Conservation (phyloP, 2,113 vertebrate species). For the Hydrolagus affinis region DNA sequence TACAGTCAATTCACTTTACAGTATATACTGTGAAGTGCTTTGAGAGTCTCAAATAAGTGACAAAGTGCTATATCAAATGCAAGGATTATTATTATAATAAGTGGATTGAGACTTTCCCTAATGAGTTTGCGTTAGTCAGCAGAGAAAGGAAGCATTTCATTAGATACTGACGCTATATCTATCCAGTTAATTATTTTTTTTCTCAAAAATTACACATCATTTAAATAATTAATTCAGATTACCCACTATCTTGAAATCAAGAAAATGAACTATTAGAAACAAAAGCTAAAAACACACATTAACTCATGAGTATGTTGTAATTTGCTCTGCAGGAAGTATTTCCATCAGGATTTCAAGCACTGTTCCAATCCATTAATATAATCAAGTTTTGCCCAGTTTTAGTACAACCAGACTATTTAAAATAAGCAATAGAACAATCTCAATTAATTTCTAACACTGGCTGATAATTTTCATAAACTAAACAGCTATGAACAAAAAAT, state of each 20-base stretch:
- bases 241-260: background rate
- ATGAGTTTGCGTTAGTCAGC: background rate
- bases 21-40: too few species aligned
- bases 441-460: background rate
- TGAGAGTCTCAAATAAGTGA: too few species aligned
- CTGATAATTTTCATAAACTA: background rate
- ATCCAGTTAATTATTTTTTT: too few species aligned
- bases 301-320: background rate
- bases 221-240: background rate
- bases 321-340: background rate
- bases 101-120: too few species aligned
- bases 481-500: background rate
- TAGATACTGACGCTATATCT: too few species aligned
- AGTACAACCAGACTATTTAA: background rate
- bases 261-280: background rate
- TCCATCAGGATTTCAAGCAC: background rate
- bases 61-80: too few species aligned
- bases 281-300: background rate
- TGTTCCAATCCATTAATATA: constrained; percentile 6
- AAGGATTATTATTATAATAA: too few species aligned
- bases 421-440: background rate
- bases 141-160: background rate
- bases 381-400: background rate
- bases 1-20: too few species aligned
- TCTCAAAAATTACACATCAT: background rate